Conservation (phyloP, 2,113 vertebrate genomes). For the Melanostigma gelatinosum region DNA sequence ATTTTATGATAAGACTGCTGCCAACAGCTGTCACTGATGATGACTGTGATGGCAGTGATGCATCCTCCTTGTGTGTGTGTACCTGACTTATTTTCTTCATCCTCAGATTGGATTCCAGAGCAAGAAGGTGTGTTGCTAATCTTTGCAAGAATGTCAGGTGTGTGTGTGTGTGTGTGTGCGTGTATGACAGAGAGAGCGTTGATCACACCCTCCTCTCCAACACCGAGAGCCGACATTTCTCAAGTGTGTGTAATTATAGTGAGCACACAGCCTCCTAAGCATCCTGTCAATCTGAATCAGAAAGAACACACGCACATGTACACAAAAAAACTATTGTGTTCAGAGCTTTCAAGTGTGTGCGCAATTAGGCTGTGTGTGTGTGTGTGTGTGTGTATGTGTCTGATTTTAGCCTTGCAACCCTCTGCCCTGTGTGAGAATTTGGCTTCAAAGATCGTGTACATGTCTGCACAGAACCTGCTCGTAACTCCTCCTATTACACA, state of each 20-base stretch:
- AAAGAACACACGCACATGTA: constrained; percentile 64
- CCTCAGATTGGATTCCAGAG: constrained; percentile 76
- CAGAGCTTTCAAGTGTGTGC: constrained; percentile 53
- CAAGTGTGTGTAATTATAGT: constrained; percentile 85
- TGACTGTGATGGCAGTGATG: constrained; percentile 63
- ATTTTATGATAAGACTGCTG: constrained; percentile 65
- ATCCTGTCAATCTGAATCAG: constrained; percentile 84
- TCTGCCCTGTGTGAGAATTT: constrained; percentile 61
- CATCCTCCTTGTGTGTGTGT: constrained; percentile 54
- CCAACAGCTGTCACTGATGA: constrained; percentile 66
- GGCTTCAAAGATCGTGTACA: constrained; percentile 56
- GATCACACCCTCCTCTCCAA: constrained; percentile 81
- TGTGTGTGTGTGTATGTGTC: constrained; percentile 13
- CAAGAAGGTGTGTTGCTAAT: constrained; percentile 82
- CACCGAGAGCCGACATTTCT: constrained; percentile 79
- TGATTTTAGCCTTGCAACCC: constrained; percentile 41
- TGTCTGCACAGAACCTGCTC: constrained; percentile 72
- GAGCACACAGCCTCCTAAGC: constrained; percentile 81
- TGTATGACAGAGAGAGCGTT: constrained; percentile 65
- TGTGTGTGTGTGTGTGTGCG: constrained; percentile 53
- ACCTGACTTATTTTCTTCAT: constrained; percentile 67
- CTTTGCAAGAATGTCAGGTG: constrained; percentile 84
- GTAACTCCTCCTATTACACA: constrained; percentile 60
- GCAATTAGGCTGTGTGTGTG: constrained; percentile 33
- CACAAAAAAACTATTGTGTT: constrained; percentile 65